Conservation (phyloP, 2,797 vertebrate genomes). For the Manis crassicaudata region DNA sequence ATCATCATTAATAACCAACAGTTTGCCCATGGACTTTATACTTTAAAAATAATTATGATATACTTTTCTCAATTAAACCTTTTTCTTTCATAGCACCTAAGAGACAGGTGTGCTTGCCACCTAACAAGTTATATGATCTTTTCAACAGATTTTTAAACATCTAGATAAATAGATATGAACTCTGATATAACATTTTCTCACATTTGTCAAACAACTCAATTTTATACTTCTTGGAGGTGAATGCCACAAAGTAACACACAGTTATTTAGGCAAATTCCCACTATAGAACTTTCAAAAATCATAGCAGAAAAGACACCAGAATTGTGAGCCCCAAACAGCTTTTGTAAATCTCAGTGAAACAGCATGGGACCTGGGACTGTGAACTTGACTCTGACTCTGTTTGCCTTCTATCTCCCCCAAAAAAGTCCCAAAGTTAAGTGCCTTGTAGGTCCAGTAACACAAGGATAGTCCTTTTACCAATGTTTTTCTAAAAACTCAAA, state of each 20-base stretch:
- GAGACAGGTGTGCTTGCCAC: background rate
- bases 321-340: background rate
- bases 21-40: background rate
- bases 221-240: background rate
- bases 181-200: background rate
- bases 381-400: too few relatives aligned
- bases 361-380: accelerated
- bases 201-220: background rate
- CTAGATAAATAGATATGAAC: background rate
- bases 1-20: slow-evolving; percentile 12
- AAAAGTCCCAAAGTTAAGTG: background rate
- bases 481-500: background rate
- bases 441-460: background rate
- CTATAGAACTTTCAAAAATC: background rate
- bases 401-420: background rate
- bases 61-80: background rate
- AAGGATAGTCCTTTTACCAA: background rate
- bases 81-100: background rate
- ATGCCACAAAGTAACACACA: background rate
- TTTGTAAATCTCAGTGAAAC: background rate
- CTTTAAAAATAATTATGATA: background rate
- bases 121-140: background rate
- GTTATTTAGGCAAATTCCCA: background rate
- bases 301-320: background rate
- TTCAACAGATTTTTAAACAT: background rate